A percentile compares a stretch with the other conserved stretches of the same genome.
These are phyloP conservation scores for Dromaius novaehollandiae DNA, from an alignment of 2,113 vertebrate species.

Conservation along the genomic window DNA sequence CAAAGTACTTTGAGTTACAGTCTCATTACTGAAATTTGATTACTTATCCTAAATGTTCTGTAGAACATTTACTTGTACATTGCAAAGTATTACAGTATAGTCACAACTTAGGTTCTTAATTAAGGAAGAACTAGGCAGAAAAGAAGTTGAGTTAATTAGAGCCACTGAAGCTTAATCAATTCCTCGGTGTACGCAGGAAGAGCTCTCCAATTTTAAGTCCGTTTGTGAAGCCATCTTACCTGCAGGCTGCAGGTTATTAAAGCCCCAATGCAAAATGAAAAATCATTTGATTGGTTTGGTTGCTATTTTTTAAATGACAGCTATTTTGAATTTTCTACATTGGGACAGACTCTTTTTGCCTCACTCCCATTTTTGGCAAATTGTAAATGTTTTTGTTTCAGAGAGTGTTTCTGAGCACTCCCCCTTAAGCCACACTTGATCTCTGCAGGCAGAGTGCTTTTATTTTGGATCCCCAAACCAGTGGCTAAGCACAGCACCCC, in stretches of 20 bases:
- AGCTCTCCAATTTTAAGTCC: not conserved
- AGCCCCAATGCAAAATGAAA: not conserved
- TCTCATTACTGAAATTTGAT: conserved; percentile 67
- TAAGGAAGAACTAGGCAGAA: conserved; percentile 49
- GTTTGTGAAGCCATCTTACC: conserved; percentile 8
- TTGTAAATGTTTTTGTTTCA: not conserved
- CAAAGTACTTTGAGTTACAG: conserved; percentile 35
- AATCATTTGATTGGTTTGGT: not conserved
- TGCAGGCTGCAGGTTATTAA: not conserved
- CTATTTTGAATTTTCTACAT: not conserved
- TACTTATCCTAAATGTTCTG: conserved; percentile 68
- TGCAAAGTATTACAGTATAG: conserved; percentile 64
- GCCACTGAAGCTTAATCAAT: conserved; percentile 61
- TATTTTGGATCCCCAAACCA: not conserved
- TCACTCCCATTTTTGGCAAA: not conserved
- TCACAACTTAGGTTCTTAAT: conserved; percentile 54
- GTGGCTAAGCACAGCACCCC: not conserved
- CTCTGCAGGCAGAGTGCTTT: not conserved
- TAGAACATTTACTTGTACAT: conserved; percentile 65
- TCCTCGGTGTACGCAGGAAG: conserved; percentile 28
- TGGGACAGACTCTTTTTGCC: not conserved
- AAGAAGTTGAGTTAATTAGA: conserved; percentile 64
- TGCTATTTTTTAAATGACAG: not conserved
- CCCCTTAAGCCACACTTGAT: not conserved
- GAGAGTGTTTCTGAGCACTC: not conserved